Percentiles rank a stretch among this genome's conserved stretches.
Conservation (phyloP, 1,140 invertebrate genomes). For the Drosophila pseudoananassae region DNA sequence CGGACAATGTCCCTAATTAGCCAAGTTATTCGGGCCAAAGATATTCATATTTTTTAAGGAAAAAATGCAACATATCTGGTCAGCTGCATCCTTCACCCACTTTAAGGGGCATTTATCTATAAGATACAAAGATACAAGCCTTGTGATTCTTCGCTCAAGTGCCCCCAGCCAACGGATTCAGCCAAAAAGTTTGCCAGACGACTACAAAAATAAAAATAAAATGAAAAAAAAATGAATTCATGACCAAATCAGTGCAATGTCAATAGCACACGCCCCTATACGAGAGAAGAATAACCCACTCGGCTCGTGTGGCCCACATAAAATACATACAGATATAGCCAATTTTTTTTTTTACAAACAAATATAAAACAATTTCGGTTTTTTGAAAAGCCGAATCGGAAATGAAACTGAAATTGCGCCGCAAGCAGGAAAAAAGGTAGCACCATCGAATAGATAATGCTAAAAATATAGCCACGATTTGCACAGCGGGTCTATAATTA, state of each 20-base stretch:
- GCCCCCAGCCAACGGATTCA: constrained; percentile 18
- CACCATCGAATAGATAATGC: constrained; percentile 28
- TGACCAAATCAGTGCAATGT: constrained; percentile 67
- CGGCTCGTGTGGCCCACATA: constrained; percentile 52
- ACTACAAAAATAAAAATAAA: neutral
- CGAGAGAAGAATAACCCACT: constrained; percentile 8
- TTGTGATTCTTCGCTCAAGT: constrained; percentile 33
- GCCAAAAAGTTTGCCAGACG: constrained; percentile 26
- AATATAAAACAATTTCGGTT: neutral
- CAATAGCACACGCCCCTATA: constrained; percentile 59
- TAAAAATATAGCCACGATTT: constrained; percentile 66
- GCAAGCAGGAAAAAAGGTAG: constrained; percentile 29
- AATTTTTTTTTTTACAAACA: constrained; percentile 28
- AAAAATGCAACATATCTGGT: neutral
- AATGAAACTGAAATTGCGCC: constrained; percentile 64
- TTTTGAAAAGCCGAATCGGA: constrained; percentile 61
- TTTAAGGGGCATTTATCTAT: constrained; percentile 23
- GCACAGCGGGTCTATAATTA: constrained; percentile 63
- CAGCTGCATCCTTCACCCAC: constrained; percentile 32
- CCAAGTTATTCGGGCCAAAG: neutral
- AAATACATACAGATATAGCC: constrained; percentile 21
- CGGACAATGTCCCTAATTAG: constrained; percentile 5
- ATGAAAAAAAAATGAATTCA: constrained; percentile 29
- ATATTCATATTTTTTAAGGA: neutral
- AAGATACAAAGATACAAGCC: constrained; percentile 10